phyloP scores from a whole-genome alignment of 2,888 invertebrate species.

The Tortricodes alternella region DNA sequence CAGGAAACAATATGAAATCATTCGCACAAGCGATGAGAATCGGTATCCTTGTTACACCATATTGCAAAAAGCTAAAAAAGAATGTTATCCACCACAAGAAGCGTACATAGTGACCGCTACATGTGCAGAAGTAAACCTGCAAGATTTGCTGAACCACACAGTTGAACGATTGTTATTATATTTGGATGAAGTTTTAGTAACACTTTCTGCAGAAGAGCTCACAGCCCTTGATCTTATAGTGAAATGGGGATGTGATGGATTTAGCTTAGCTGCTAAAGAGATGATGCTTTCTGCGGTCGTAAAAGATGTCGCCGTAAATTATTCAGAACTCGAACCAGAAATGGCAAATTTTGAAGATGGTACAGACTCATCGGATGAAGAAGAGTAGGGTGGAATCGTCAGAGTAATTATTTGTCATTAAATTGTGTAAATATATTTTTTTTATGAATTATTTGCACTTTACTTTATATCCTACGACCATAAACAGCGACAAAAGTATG shows the following conservation, averaged over 20 bases:
- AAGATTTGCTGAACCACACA: constrained; percentile 30
- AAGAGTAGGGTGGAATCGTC: too few species aligned
- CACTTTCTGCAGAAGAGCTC: constrained; percentile 20
- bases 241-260: constrained; percentile 46
- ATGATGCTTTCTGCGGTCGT: too few species aligned
- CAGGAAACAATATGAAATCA: constrained; percentile 23
- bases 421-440: too few species aligned
- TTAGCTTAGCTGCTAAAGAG: too few species aligned
- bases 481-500: too few species aligned
- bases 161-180: constrained; percentile 24
- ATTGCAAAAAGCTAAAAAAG: constrained; percentile 22
- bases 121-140: constrained; percentile 21
- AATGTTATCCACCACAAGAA: constrained; percentile 29
- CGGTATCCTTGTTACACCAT: constrained; percentile 24
- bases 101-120: constrained; percentile 9
- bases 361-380: too few species aligned
- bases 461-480: too few species aligned
- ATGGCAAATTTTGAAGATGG: too few species aligned
- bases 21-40: not conserved
- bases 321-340: too few species aligned
- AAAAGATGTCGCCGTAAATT: too few species aligned
- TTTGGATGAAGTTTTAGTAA: constrained; percentile 21
- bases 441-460: too few species aligned
- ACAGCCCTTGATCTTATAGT: constrained; percentile 13
- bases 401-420: too few species aligned